Percentiles rank a stretch among this genome's conserved stretches.
Conservation (phyloP, 2,113 vertebrate species). For the Cettia cetti region DNA sequence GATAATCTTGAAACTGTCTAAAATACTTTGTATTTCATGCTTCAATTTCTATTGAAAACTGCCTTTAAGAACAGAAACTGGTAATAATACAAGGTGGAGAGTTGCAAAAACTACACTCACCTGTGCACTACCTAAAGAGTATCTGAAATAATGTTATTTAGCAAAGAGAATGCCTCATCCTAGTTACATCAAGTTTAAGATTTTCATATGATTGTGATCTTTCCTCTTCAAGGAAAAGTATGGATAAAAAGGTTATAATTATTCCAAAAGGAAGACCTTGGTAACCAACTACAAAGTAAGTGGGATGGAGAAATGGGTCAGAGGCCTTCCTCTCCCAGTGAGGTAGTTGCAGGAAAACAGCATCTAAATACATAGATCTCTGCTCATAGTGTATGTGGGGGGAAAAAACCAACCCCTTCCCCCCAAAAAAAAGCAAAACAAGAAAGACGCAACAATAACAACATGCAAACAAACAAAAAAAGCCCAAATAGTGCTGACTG, state of each 20-base stretch:
- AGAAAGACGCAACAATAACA: not conserved
- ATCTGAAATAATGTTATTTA: not conserved
- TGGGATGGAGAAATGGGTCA: not conserved
- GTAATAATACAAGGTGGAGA: not conserved
- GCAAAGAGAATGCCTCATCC: not conserved
- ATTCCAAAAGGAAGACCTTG: not conserved
- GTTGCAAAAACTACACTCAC: not conserved
- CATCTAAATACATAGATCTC: not conserved
- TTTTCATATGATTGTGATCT: not conserved
- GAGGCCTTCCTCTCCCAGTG: not conserved
- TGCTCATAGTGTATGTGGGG: not conserved
- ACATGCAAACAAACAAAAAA: not conserved
- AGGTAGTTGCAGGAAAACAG: not conserved
- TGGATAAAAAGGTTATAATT: not conserved
- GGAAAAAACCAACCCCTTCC: not conserved
- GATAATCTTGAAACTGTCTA: not conserved
- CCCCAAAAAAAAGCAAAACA: not conserved
- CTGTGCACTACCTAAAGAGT: not conserved
- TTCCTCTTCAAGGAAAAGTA: not conserved
- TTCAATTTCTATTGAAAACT: not conserved
- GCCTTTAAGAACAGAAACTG: not conserved
- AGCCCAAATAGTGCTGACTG: not conserved
- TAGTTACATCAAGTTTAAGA: not conserved
- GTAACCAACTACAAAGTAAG: not conserved
- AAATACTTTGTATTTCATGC: not conserved